Percentiles rank a stretch among this genome's conserved stretches.
phyloP scores from a whole-genome alignment of 2,113 vertebrate genomes.

The Chamaetylas fuelleborni region DNA sequence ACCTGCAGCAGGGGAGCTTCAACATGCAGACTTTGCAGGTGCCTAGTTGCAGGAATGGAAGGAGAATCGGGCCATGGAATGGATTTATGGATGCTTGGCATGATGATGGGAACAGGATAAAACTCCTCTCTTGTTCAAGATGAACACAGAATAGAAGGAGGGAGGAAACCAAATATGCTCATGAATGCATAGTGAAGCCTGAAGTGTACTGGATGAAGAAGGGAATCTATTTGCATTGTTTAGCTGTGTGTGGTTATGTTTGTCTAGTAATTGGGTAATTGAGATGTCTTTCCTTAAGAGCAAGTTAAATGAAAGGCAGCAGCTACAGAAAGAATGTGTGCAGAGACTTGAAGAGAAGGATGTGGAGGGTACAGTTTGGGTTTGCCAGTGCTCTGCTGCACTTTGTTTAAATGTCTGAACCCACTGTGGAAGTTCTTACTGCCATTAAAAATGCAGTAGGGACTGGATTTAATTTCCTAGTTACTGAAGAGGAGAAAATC shows the following conservation, averaged over 20 bases:
- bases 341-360: neutral
- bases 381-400: neutral
- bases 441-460: neutral
- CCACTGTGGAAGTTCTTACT: neutral
- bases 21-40: neutral
- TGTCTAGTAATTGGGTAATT: constrained; percentile 10
- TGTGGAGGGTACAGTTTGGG: neutral
- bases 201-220: neutral
- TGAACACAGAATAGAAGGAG: neutral
- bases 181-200: constrained; percentile 3
- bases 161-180: constrained; percentile 10
- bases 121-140: neutral
- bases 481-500: neutral
- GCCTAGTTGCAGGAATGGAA: neutral
- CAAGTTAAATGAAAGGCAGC: constrained; percentile 22
- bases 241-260: constrained; percentile 36
- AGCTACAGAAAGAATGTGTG: neutral
- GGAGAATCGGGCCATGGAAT: neutral
- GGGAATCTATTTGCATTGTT: constrained; percentile 36
- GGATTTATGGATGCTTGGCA: neutral
- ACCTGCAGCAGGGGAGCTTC: neutral
- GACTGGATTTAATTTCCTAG: neutral
- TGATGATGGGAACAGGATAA: neutral
- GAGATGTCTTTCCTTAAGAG: neutral
- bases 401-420: neutral